These are phyloP conservation scores for Atherinomorus stipes DNA, from an alignment of 2,113 vertebrate genomes.

Conservation along the genomic window DNA sequence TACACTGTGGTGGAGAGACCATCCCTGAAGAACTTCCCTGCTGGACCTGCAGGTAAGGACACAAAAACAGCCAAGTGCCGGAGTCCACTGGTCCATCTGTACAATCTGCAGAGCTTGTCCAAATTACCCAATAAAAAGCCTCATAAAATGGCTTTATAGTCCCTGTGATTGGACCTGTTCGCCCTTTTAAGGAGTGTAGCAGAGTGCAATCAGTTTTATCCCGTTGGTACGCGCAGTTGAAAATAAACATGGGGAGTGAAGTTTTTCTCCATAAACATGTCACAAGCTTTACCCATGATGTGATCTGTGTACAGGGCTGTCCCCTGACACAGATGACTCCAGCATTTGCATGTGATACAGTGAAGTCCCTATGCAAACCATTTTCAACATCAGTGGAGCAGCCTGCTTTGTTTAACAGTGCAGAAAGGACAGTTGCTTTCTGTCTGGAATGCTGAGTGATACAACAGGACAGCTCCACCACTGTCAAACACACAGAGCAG, in stretches of 20 bases:
- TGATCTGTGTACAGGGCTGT: conserved; percentile 37
- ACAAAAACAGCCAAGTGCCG: conserved; percentile 33
- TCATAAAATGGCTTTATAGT: conserved; percentile 67
- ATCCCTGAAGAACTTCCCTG: conserved; percentile 97
- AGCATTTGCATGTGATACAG: conserved; percentile 68
- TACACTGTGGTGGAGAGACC: conserved; percentile 97
- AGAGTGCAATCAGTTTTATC: conserved; percentile 17
- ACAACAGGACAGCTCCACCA: conserved; percentile 31
- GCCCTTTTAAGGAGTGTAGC: conserved; percentile 57
- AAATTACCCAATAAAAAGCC: conserved; percentile 65
- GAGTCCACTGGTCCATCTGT: conserved; percentile 20
- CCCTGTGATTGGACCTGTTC: conserved; percentile 47
- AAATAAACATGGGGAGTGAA: conserved; percentile 24
- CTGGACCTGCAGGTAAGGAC: conserved; percentile 91
- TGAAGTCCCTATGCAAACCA: conserved; percentile 66
- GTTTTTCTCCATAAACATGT: conserved; percentile 40
- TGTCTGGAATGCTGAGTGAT: conserved; percentile 47
- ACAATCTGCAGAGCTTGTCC: conserved; percentile 32
- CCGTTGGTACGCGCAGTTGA: conserved; percentile 27
- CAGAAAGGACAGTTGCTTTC: conserved; percentile 50
- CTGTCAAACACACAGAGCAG: conserved; percentile 33
- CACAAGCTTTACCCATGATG: neutral
- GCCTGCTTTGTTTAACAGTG: conserved; percentile 61
- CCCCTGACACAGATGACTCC: conserved; percentile 6
- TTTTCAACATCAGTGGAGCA: neutral